A percentile compares a stretch with the other conserved stretches of the same genome.
These are phyloP conservation scores for Philypnodon macrostomus DNA, from an alignment of 2,797 vertebrate species.

Conservation along the genomic window DNA sequence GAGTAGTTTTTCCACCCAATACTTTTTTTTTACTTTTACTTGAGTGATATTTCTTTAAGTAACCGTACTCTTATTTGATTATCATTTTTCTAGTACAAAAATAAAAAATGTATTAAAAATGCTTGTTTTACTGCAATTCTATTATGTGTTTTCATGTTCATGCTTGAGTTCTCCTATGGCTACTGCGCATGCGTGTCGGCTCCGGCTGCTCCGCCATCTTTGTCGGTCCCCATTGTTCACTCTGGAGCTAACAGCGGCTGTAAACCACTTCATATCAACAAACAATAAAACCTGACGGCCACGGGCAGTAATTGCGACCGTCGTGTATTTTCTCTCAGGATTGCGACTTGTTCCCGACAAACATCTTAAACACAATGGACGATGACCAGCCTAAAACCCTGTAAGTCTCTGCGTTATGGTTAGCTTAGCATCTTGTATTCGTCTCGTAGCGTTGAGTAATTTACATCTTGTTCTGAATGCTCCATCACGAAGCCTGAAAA, in stretches of 20 bases:
- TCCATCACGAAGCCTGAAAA: not conserved
- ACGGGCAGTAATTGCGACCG: constrained; percentile 54
- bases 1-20: too few relatives aligned
- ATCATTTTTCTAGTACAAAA: too few relatives aligned
- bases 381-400: constrained; percentile 79
- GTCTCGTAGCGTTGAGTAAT: constrained; percentile 41
- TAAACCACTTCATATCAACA: constrained; percentile 47
- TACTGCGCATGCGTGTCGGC: constrained; percentile 62
- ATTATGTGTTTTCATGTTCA: too few relatives aligned
- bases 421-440: constrained; percentile 42
- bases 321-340: constrained; percentile 68
- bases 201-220: constrained; percentile 72
- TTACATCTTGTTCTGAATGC: constrained; percentile 5
- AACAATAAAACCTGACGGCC: constrained; percentile 40
- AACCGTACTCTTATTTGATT: too few relatives aligned
- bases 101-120: too few relatives aligned
- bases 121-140: too few relatives aligned
- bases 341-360: constrained; percentile 69
- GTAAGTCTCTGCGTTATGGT: constrained; percentile 63
- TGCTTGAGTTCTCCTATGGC: constrained; percentile 8
- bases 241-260: constrained; percentile 60
- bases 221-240: constrained; percentile 77
- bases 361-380: constrained; percentile 70
- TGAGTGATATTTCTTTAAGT: too few relatives aligned
- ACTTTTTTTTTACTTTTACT: too few relatives aligned